Conservation (phyloP, 2,888 invertebrate genomes). For the Agriopis aurantiaria region DNA sequence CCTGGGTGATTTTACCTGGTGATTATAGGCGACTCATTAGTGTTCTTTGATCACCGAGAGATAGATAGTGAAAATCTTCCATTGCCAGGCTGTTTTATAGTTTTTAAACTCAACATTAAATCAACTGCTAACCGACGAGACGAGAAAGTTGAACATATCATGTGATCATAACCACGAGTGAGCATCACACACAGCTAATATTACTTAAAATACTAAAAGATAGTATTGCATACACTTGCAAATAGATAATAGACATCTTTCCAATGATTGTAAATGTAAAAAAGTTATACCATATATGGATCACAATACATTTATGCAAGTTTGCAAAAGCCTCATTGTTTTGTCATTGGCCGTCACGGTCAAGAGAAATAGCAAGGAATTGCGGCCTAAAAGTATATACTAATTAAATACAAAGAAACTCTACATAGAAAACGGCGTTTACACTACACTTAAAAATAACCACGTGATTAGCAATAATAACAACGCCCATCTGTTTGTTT, state of each 20-base stretch:
- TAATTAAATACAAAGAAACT: background rate
- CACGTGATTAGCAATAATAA: conserved; percentile 36
- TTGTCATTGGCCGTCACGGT: conserved; percentile 16
- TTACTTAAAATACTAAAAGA: no score
- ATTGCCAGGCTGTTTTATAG: no score
- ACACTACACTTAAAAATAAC: background rate
- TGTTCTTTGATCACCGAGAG: no score
- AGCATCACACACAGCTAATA: no score
- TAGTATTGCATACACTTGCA: background rate
- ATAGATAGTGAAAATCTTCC: no score
- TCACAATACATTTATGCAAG: conserved; percentile 12
- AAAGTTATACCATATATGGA: conserved; percentile 11
- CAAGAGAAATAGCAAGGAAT: background rate
- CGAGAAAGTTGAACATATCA: no score
- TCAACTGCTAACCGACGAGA: no score
- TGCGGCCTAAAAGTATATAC: no score
- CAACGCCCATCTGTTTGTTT: conserved; percentile 35
- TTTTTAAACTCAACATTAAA: no score
- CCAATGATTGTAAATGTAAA: background rate
- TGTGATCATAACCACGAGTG: no score
- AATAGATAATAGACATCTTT: conserved; percentile 1
- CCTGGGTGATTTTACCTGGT: no score
- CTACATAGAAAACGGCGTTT: background rate
- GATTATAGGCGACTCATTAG: no score
- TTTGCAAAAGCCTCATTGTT: conserved; percentile 4